A percentile compares a stretch with the other conserved stretches of the same genome.
Evolutionary conservation across 1,140 invertebrate genomes (phyloP).

Genomic region (Zeugodacus cucurbitae): DNA sequence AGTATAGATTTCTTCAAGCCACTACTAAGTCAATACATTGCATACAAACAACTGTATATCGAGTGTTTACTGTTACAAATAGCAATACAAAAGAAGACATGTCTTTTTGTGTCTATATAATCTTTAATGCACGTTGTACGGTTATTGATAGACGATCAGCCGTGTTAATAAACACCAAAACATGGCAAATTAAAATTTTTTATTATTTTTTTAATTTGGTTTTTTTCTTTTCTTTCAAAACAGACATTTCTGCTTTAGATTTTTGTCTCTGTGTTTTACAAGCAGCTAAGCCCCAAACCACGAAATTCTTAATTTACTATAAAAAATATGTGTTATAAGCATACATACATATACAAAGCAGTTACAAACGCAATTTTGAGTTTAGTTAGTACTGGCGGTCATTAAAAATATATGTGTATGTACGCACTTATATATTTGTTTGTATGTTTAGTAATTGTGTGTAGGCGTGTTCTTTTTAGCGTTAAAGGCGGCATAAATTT

Average conservation of each 20-base stretch:
- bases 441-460: neutral
- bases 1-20: neutral
- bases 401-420: too few relatives aligned
- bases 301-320: conserved; percentile 55
- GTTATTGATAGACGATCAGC: neutral
- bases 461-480: neutral
- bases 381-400: too few relatives aligned
- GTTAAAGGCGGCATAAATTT: neutral
- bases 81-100: neutral
- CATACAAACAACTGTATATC: neutral
- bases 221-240: neutral
- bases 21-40: conserved; percentile 25
- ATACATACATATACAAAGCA: neutral
- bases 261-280: conserved; percentile 31
- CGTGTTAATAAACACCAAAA: neutral
- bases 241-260: neutral
- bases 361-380: neutral
- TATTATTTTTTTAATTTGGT: neutral
- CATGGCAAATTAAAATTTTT: neutral
- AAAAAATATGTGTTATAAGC: neutral
- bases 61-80: neutral
- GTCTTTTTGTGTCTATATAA: neutral
- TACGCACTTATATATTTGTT: neutral
- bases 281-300: conserved; percentile 65
- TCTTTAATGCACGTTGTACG: neutral